Evolutionary conservation across 1,140 invertebrate genomes (phyloP).

Genomic region (Philotrypesis tridentata): DNA sequence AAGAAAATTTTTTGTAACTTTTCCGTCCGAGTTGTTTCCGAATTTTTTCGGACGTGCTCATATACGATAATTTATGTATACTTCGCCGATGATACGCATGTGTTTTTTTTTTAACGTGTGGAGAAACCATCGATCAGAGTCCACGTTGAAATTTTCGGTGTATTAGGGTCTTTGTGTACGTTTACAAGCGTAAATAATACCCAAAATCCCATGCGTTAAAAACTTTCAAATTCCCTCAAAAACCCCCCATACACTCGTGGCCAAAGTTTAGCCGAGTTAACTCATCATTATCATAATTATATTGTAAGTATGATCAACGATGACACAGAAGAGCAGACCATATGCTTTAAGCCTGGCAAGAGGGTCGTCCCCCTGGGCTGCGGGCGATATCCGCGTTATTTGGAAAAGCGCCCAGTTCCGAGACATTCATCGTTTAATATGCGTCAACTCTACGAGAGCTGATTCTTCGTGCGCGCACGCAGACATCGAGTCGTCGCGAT

Average conservation of each 20-base stretch:
- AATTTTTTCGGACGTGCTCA: too few relatives aligned
- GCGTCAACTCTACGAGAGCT: too few relatives aligned
- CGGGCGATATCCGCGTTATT: neutral
- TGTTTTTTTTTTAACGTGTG: neutral
- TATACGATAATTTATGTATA: too few relatives aligned
- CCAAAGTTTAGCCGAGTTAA: too few relatives aligned
- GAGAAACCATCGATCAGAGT: neutral
- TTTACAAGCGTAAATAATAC: neutral
- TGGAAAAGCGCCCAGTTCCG: neutral
- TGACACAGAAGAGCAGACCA: neutral
- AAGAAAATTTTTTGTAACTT: too few relatives aligned
- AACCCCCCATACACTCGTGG: too few relatives aligned
- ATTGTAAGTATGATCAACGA: neutral
- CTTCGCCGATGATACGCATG: neutral
- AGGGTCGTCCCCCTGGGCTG: neutral
- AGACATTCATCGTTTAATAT: neutral
- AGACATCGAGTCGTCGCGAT: neutral
- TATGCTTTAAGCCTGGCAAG: neutral
- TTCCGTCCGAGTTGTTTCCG: too few relatives aligned
- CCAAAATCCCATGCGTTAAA: too few relatives aligned
- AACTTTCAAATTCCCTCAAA: neutral
- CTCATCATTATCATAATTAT: too few relatives aligned
- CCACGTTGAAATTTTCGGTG: neutral
- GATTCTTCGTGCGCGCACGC: neutral
- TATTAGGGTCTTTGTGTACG: too few relatives aligned